Evolutionary conservation across 2,797 vertebrate genomes (phyloP).

Genomic region (Phalanger gymnotis): DNA sequence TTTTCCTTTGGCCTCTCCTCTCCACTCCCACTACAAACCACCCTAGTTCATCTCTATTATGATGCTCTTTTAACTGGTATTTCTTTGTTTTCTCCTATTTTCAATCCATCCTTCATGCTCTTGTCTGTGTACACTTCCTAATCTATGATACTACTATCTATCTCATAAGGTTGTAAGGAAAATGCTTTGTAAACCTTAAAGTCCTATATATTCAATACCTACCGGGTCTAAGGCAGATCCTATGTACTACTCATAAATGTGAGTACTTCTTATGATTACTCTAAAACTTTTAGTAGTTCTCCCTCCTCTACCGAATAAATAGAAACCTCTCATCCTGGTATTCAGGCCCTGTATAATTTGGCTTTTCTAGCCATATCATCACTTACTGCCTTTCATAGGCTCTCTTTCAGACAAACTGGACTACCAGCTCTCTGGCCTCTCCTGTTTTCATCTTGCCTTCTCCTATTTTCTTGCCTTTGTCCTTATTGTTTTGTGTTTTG

Average conservation of each 20-base stretch:
- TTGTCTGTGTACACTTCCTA: not conserved
- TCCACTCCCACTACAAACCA: not conserved
- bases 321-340: not conserved
- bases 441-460: not conserved
- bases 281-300: not conserved
- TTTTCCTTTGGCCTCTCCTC: not conserved
- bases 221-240: not conserved
- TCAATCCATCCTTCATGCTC: not conserved
- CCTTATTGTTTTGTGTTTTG: not conserved
- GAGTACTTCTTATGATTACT: not conserved
- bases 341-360: not conserved
- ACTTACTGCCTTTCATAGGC: not conserved
- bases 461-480: not conserved
- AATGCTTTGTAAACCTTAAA: not conserved
- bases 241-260: not conserved
- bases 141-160: not conserved
- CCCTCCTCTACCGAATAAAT: not conserved
- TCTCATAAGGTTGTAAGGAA: not conserved
- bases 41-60: not conserved
- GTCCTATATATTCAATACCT: not conserved
- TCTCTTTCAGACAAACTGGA: not conserved
- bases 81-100: not conserved
- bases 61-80: not conserved
- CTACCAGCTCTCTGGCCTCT: not conserved
- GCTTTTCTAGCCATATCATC: not conserved